Evolutionary conservation across 2,113 vertebrate genomes (phyloP), one percentile per base, ranked within the genome.

Genomic region (Cebus imitator): DNA sequence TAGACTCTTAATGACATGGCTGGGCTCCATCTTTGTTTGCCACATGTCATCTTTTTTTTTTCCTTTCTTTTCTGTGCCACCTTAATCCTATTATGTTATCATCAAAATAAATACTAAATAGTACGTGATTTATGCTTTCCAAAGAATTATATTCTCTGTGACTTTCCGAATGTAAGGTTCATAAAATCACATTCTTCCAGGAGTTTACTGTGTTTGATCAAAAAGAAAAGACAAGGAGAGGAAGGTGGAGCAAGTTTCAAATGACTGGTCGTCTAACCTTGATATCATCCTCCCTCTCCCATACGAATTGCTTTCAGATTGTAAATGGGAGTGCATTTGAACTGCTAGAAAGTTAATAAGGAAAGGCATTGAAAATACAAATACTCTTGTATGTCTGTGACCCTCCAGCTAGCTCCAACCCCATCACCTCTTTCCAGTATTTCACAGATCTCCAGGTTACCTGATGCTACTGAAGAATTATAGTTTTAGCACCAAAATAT

Each of bases 331-430:
- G 82, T 75, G 43, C 5, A 66, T 90, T 75, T 20, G 21, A 96
- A 90, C 40, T 40, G 32, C 91, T 93, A 32, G n/a, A 87, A 92
- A 25, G 8, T 72, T 88, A 45, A 30, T 79, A 75, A 66, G 25
- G n/a, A 96, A 68, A 93, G 48, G 82, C 70, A 52, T n/a, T 23
- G 12, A 66, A 92, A 88, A 91, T 87, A n/a, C 25, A 89, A 86
- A 82, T n/a, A 17, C 5, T 4, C 2, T 3, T 91, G 11, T 79
- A 30, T 48, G 35, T 80, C 50, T 9, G 0, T 68, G 68, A 18
- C 25, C 72, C 35, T 78, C 66, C 43, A 21, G 18, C 32, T 87
- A 0, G 76, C 80, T 76, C 18, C 86, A 73, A 76, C 17, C 32
- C 25, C 14, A 64, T 57, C 11, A 11, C 11, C 25, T 89, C 61